Percentiles rank a stretch among this genome's conserved stretches.
phyloP scores from a whole-genome alignment of 2,888 invertebrate species.

The Ecliptopera silaceata region DNA sequence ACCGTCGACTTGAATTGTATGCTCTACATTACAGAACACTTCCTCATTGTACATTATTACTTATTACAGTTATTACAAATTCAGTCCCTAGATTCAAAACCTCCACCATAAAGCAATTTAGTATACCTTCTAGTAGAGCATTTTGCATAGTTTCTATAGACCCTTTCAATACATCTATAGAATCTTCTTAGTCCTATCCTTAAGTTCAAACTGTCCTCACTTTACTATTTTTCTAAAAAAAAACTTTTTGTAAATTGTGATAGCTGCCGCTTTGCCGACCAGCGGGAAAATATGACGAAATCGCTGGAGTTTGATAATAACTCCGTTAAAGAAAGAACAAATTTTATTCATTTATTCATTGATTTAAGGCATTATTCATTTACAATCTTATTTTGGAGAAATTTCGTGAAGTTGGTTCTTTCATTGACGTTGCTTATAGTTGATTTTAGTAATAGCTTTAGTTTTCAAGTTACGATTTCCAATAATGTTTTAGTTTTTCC shows the following conservation, averaged over 20 bases:
- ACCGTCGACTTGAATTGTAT: neutral
- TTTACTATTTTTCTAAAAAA: conserved; percentile 49
- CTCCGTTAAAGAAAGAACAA: conserved; percentile 45
- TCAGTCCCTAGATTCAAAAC: conserved; percentile 9
- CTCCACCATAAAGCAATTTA: neutral
- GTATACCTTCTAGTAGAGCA: conserved; percentile 14
- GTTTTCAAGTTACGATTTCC: conserved; percentile 55
- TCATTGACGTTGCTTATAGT: conserved; percentile 60
- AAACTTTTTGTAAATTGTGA: conserved; percentile 49
- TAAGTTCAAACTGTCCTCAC: conserved; percentile 40
- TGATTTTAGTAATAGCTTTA: conserved; percentile 65
- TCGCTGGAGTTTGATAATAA: conserved; percentile 61
- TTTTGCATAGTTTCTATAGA: conserved; percentile 24
- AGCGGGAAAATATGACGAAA: conserved; percentile 58
- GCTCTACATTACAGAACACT: conserved; percentile 14
- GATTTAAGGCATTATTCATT: too few relatives aligned
- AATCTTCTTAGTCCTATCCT: conserved; percentile 25
- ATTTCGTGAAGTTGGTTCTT: conserved; percentile 39
- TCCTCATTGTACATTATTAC: conserved; percentile 1
- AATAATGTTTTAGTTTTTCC: conserved; percentile 33
- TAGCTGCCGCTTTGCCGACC: conserved; percentile 73
- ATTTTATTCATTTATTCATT: neutral
- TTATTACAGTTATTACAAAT: conserved; percentile 5
- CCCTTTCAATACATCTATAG: conserved; percentile 29
- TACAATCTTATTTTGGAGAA: neutral